Base-by-base conservation (phyloP, 2,888 invertebrate species). In the Drosophila yooni region DNA sequence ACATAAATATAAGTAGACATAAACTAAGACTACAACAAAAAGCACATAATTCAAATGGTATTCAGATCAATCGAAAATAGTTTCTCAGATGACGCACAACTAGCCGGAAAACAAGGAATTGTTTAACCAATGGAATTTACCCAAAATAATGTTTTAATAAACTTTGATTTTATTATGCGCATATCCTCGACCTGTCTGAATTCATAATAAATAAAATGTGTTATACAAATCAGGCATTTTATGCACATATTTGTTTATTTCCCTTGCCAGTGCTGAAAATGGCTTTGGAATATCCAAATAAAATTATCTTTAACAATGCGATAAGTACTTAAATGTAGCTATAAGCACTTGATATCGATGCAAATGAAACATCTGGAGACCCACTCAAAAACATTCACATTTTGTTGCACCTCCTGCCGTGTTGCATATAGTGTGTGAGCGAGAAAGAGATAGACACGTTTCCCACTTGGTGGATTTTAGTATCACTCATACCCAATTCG, bases 391-490 rank as follows among this genome's bases (percentile, higher is more conserved):
- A 29, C 5, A 25, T 40, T 57, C 43, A n/a, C 29, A 21, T 33
- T 51, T 31, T 25, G 36, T 25, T 57, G 65, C 64, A 74, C 50
- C 77, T 75, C 70, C 79, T 63, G 60, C 61, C 79, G 76, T 63
- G 78, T 50, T 65, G 61, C 54, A 51, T n/a, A 7, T 15, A 15
- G 7, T 21, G 46, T 15, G 15, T 21, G 27, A 11, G 13, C 31
- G 56, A 3, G 48, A 53, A 31, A 21, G 62, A 10, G 36, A 53
- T 29, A 10, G 52, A 66, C 60, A 72, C 64, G 33, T 75, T 70
- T 67, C 56, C 81, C 75, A 85, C 81, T 88, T 88, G 89, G 81
- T 79, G 63, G 74, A 86, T 83, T 84, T 88, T 81, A 79, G 75
- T 76, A 70, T 62, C 82, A 69, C 36, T 53, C 51, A 52, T 52